Conservation (phyloP, 2,113 vertebrate species). For the Galemys pyrenaicus region DNA sequence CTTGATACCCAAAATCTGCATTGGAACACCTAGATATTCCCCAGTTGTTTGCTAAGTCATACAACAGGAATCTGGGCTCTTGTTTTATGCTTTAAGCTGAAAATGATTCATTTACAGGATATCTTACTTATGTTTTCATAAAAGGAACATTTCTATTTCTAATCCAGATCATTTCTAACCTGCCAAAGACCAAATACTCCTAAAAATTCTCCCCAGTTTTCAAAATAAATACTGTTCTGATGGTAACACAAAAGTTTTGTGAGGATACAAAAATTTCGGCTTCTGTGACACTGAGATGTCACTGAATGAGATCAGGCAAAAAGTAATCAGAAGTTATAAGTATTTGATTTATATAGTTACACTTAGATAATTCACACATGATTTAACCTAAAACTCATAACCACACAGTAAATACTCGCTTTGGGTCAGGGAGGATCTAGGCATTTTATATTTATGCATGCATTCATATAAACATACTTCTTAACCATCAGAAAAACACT, state of each 20-base stretch:
- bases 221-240: neutral
- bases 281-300: neutral
- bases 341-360: neutral
- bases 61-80: neutral
- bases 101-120: conserved; percentile 22
- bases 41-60: conserved; percentile 18
- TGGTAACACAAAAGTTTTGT: neutral
- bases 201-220: neutral
- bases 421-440: neutral
- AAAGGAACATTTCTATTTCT: conserved; percentile 48
- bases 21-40: neutral
- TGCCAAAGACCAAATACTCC: conserved; percentile 9
- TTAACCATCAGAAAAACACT: conserved; percentile 7
- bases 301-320: neutral
- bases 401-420: neutral
- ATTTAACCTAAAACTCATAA: neutral
- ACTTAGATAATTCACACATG: neutral
- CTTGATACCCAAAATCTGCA: neutral
- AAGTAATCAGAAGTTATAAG: neutral
- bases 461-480: neutral
- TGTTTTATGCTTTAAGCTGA: neutral
- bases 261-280: neutral
- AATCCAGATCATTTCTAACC: conserved; percentile 45
- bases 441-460: neutral
- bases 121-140: conserved; percentile 34